phyloP scores from a whole-genome alignment of 2,113 vertebrate genomes.

The Chelonoidis abingdonii region DNA sequence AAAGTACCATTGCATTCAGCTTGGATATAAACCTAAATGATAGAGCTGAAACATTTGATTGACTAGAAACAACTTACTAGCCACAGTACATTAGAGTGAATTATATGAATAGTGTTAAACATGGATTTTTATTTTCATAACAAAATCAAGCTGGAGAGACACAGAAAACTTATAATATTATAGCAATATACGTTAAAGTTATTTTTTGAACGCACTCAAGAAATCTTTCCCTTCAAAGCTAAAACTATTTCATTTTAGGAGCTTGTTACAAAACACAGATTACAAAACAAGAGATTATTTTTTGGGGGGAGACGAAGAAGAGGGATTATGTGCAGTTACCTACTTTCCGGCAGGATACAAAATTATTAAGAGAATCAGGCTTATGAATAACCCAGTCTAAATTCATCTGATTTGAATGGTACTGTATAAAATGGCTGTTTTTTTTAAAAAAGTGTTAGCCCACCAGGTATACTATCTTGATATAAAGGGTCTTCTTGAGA shows the following conservation, averaged over 20 bases:
- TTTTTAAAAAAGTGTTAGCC: conserved; percentile 41
- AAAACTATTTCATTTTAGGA: conserved; percentile 13
- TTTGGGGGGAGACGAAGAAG: not conserved
- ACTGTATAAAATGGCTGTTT: conserved; percentile 27
- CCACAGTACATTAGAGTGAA: not conserved
- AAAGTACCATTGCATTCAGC: not conserved
- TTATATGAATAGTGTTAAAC: not conserved
- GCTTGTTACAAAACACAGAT: not conserved
- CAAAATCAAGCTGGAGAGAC: not conserved
- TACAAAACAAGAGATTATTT: not conserved
- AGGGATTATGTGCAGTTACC: not conserved
- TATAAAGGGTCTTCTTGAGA: conserved; percentile 43
- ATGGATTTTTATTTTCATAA: not conserved
- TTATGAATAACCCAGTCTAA: conserved; percentile 12
- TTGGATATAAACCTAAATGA: not conserved
- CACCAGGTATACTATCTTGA: conserved; percentile 41
- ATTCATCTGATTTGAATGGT: not conserved
- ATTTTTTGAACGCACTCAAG: not conserved
- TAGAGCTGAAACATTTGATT: not conserved
- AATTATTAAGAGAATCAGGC: not conserved
- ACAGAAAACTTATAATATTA: not conserved
- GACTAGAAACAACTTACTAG: not conserved
- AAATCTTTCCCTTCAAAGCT: not conserved
- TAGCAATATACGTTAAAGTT: not conserved
- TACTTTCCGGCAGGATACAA: not conserved